phyloP scores from a whole-genome alignment of 2,797 vertebrate genomes.

The Fistularia commersonii region DNA sequence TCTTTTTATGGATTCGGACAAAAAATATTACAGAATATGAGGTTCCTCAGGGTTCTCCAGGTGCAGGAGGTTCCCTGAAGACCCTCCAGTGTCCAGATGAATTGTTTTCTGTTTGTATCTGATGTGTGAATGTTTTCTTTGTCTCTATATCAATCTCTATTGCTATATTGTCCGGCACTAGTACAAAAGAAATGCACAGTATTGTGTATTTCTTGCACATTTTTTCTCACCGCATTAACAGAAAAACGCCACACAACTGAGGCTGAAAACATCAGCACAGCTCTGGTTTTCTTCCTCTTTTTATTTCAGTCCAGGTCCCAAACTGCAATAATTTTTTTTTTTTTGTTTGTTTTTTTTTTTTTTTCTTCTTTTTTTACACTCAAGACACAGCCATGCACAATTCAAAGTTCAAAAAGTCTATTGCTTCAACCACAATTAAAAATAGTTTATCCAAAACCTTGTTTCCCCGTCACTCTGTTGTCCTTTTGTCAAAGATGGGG shows the following conservation, averaged over 20 bases:
- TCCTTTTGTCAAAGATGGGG: constrained; percentile 66
- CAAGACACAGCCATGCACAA: constrained; percentile 99
- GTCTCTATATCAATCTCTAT: too few relatives aligned
- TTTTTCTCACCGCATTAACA: constrained; percentile 6
- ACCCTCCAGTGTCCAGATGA: too few relatives aligned
- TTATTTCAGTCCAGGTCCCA: constrained; percentile 94
- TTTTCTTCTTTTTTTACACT: constrained; percentile 86
- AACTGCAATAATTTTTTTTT: constrained; percentile 85
- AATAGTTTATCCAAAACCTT: constrained; percentile 86
- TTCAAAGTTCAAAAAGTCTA: constrained; percentile 98
- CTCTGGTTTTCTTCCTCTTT: constrained; percentile 57
- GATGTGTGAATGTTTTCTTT: too few relatives aligned
- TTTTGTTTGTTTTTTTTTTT: constrained; percentile 59
- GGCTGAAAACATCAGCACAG: constrained; percentile 4
- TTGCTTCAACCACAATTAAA: constrained; percentile 99
- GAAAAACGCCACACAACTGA: constrained; percentile 5
- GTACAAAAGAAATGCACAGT: not conserved
- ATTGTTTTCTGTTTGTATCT: too few relatives aligned
- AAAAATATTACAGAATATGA: too few relatives aligned
- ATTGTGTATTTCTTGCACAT: not conserved
- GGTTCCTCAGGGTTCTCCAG: too few relatives aligned
- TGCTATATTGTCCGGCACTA: too few relatives aligned
- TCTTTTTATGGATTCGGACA: too few relatives aligned
- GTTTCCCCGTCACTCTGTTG: constrained; percentile 49
- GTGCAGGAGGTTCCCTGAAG: too few relatives aligned